Evolutionary conservation across 2,113 vertebrate genomes (phyloP).

Genomic region (Crypturellus undulatus): DNA sequence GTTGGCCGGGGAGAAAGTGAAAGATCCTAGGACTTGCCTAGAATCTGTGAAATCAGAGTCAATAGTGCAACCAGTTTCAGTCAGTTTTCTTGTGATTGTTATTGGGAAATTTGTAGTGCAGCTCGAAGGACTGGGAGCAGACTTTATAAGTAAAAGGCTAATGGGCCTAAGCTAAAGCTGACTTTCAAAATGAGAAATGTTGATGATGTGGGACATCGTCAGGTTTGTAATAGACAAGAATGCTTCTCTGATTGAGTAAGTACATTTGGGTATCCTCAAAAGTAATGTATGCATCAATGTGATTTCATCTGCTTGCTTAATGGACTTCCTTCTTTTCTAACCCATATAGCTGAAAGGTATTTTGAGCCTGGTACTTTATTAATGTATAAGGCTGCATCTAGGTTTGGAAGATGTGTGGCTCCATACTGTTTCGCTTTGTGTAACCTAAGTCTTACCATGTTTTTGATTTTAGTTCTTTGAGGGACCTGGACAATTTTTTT

Average conservation of each 20-base stretch:
- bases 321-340: not conserved
- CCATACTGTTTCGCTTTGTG: not conserved
- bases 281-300: fast-evolving
- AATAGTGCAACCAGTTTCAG: not conserved
- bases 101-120: not conserved
- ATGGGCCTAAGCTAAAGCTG: not conserved
- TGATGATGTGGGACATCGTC: not conserved
- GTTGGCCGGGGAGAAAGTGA: not conserved
- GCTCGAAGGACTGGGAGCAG: not conserved
- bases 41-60: not conserved
- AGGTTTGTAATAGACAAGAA: not conserved
- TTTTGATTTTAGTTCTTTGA: not conserved
- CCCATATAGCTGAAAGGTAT: not conserved
- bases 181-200: not conserved
- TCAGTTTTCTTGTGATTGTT: not conserved
- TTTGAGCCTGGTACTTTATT: not conserved
- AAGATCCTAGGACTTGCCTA: not conserved
- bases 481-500: not conserved
- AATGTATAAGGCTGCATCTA: not conserved
- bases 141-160: not conserved
- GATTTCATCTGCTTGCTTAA: not conserved
- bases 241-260: not conserved
- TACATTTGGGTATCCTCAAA: not conserved
- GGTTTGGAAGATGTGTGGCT: not conserved
- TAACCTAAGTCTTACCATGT: not conserved